These are phyloP conservation scores for Drosophila elegans DNA, from an alignment of 1,140 invertebrate species.

Conservation along the genomic window DNA sequence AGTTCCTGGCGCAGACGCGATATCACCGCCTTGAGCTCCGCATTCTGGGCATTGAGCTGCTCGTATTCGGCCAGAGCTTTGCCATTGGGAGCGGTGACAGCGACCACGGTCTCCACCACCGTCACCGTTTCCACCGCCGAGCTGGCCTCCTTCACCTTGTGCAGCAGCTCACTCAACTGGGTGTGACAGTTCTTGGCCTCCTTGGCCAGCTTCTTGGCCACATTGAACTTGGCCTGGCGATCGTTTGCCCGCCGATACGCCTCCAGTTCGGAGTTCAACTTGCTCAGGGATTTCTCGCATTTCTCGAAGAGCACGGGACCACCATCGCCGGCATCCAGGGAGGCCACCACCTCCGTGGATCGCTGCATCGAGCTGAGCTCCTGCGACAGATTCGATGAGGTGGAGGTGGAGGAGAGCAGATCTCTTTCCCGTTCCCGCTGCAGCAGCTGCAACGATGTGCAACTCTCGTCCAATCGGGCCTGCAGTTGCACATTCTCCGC, in stretches of 20 bases:
- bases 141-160: slow-evolving; percentile 85
- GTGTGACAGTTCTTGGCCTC: slow-evolving; percentile 78
- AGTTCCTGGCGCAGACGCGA: slow-evolving; percentile 53
- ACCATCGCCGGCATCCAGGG: slow-evolving; percentile 59
- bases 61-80: slow-evolving; percentile 84
- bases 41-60: slow-evolving; percentile 85
- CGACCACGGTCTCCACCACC: slow-evolving; percentile 78
- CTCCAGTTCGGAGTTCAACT: slow-evolving; percentile 75
- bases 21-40: slow-evolving; percentile 68
- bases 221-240: slow-evolving; percentile 77
- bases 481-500: slow-evolving; percentile 87
- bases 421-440: slow-evolving; percentile 48
- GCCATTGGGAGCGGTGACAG: slow-evolving; percentile 78
- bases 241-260: slow-evolving; percentile 78
- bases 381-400: slow-evolving; percentile 69
- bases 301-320: slow-evolving; percentile 68
- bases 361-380: slow-evolving; percentile 77
- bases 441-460: slow-evolving; percentile 5
- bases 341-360: slow-evolving; percentile 73
- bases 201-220: slow-evolving; percentile 79
- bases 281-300: slow-evolving; percentile 70
- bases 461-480: slow-evolving; percentile 36
- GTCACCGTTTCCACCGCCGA: slow-evolving; percentile 82
- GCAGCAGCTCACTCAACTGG: slow-evolving; percentile 72
- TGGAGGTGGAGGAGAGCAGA: slow-evolving; percentile 51